Evolutionary conservation across 1,140 invertebrate genomes (phyloP).

Genomic region (Zaprionus lachaisei): DNA sequence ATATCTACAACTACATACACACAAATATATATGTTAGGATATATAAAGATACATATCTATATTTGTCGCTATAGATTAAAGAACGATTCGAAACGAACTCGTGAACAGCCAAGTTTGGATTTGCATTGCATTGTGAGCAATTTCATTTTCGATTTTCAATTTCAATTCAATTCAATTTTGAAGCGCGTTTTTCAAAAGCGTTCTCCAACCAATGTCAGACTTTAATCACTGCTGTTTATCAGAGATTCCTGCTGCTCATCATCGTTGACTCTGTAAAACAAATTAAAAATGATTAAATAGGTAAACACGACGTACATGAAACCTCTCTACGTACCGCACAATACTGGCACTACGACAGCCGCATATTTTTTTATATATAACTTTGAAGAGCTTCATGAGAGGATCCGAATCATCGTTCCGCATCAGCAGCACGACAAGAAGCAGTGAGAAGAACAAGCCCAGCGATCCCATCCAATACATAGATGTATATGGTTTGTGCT

Average conservation of each 20-base stretch:
- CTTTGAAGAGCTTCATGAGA: constrained; percentile 88
- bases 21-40: constrained; percentile 19
- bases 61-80: constrained; percentile 68
- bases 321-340: constrained; percentile 84
- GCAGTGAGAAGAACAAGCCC: constrained; percentile 92
- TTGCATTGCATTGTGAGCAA: constrained; percentile 77
- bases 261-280: constrained; percentile 87
- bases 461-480: constrained; percentile 92
- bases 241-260: constrained; percentile 91
- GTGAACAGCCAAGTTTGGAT: constrained; percentile 81
- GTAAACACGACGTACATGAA: neutral
- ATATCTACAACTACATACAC: constrained; percentile 38
- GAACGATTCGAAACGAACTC: constrained; percentile 82
- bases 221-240: constrained; percentile 86
- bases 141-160: constrained; percentile 41
- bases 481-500: constrained; percentile 89
- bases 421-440: constrained; percentile 90
- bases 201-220: constrained; percentile 24
- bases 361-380: constrained; percentile 86
- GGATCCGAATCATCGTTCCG: constrained; percentile 96
- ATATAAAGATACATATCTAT: constrained; percentile 34
- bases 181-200: constrained; percentile 68
- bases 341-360: constrained; percentile 85
- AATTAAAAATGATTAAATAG: neutral
- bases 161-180: constrained; percentile 52